phyloP scores from a whole-genome alignment of 2,797 vertebrate species.

The Danio albolineatus region DNA sequence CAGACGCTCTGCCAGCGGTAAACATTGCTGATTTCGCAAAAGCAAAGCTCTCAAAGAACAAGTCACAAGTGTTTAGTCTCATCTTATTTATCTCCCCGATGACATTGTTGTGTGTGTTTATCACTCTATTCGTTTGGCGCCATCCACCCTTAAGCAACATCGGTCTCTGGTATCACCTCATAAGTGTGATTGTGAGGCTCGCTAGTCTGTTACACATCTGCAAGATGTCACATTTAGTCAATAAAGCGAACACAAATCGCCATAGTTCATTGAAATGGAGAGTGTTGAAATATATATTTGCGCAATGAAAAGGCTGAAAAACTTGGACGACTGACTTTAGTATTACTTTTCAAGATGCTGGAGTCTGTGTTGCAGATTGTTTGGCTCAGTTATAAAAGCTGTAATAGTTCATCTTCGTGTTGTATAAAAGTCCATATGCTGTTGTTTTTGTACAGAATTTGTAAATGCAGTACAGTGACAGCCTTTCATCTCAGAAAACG shows the following conservation, averaged over 20 bases:
- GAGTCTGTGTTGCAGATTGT: background rate
- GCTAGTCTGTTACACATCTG: conserved; percentile 20
- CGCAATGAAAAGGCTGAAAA: conserved; percentile 14
- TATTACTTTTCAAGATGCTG: conserved; percentile 15
- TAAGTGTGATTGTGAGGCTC: background rate
- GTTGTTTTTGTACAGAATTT: background rate
- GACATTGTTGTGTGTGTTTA: conserved; percentile 53
- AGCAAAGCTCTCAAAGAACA: conserved; percentile 47
- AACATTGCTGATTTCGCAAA: conserved; percentile 65
- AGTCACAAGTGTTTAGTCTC: conserved; percentile 61
- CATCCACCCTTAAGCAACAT: background rate
- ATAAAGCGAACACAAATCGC: conserved; percentile 5
- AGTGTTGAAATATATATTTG: conserved; percentile 27
- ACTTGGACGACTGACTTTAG: background rate
- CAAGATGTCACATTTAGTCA: conserved; percentile 17
- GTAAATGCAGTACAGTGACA: background rate
- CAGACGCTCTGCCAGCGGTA: conserved; percentile 60
- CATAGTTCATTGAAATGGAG: conserved; percentile 8
- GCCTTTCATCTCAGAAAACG: background rate
- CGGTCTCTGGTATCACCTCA: background rate
- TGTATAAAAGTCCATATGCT: background rate
- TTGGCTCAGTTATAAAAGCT: background rate
- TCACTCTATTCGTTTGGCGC: conserved; percentile 1
- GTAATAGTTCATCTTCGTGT: background rate
- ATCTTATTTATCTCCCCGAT: conserved; percentile 58